These are phyloP conservation scores for Podarcis raffonei DNA, from an alignment of 2,113 vertebrate genomes.

Conservation along the genomic window DNA sequence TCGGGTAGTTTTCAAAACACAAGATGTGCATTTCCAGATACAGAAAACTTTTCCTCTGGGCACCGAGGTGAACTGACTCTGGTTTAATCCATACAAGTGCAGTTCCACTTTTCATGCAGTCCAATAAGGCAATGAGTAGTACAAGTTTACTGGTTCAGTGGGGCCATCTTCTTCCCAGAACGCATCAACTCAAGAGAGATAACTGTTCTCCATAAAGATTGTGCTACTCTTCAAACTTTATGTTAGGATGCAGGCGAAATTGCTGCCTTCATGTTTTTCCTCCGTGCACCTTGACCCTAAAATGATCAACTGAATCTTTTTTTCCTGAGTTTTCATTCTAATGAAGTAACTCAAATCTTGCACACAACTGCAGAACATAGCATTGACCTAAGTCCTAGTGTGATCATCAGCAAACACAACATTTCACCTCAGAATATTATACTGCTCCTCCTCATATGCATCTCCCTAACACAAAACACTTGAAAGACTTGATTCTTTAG, in stretches of 20 bases:
- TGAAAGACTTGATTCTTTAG: background rate
- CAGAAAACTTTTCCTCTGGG: background rate
- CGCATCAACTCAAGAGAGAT: background rate
- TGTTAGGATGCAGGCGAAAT: background rate
- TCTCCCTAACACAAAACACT: background rate
- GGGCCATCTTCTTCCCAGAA: background rate
- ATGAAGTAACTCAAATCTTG: background rate
- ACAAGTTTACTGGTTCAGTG: background rate
- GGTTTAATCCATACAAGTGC: background rate
- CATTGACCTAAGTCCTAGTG: background rate
- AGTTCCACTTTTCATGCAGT: background rate
- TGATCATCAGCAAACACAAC: background rate
- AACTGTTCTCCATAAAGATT: background rate
- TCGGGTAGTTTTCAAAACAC: background rate
- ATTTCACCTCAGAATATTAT: background rate
- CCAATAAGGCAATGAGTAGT: background rate
- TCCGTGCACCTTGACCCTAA: too few species aligned
- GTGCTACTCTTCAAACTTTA: background rate
- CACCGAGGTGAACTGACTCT: constrained; percentile 14
- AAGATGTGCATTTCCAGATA: constrained; percentile 13
- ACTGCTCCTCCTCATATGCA: background rate
- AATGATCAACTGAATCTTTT: too few species aligned
- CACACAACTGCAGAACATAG: background rate
- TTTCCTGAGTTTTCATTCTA: too few species aligned
- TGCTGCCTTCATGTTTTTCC: background rate